These are phyloP conservation scores for Equus quagga DNA, from an alignment of 2,113 vertebrate species.

Conservation along the genomic window DNA sequence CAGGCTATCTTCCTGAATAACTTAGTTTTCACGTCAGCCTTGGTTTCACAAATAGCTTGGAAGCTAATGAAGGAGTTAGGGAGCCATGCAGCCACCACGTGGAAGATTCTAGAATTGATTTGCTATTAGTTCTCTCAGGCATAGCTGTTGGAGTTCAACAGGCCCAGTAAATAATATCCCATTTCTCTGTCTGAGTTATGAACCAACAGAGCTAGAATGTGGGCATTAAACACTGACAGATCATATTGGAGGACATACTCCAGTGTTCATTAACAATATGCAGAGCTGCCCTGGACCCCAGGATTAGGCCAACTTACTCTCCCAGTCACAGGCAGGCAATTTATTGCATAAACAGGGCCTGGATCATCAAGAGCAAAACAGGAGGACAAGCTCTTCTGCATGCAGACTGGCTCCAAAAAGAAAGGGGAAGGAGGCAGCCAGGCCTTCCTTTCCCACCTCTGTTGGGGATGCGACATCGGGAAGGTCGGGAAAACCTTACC, in stretches of 20 bases:
- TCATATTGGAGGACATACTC: accelerated
- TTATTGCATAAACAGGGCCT: neutral
- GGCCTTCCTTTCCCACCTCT: neutral
- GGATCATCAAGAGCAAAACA: neutral
- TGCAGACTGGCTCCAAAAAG: neutral
- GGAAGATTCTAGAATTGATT: conserved; percentile 38
- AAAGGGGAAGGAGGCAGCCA: accelerated
- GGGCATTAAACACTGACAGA: neutral
- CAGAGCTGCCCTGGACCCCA: neutral
- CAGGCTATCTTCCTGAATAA: neutral
- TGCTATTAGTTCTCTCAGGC: neutral
- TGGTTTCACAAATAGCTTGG: neutral
- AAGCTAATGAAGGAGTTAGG: neutral
- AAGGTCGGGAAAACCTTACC: neutral
- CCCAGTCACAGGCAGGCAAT: neutral
- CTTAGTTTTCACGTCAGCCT: neutral
- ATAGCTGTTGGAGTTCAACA: neutral
- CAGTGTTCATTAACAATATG: neutral
- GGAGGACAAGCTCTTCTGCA: neutral
- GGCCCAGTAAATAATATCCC: neutral
- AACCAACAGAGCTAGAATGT: neutral
- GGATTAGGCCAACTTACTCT: neutral
- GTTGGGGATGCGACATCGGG: neutral
- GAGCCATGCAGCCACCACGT: neutral
- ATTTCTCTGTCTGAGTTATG: neutral